A percentile compares a stretch with the other conserved stretches of the same genome.
phyloP scores from a whole-genome alignment of 2,113 vertebrate genomes.

The Typhlomys cinereus region DNA sequence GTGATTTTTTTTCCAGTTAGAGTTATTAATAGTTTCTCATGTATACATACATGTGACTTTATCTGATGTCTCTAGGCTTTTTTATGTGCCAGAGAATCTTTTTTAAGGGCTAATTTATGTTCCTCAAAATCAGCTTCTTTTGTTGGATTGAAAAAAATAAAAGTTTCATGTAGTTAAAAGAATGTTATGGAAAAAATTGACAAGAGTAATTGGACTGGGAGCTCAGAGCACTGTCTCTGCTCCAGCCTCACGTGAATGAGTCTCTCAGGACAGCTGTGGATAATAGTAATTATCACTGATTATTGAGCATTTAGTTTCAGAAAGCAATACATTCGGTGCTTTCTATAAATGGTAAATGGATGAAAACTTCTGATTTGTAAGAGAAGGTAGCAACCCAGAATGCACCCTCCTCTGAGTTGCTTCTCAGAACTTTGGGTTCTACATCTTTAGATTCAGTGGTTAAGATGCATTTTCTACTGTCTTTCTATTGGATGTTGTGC shows the following conservation, averaged over 20 bases:
- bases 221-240: background rate
- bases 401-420: background rate
- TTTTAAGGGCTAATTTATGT: background rate
- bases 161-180: conserved; percentile 46
- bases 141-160: conserved; percentile 52
- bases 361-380: background rate
- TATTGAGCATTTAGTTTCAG: conserved; percentile 48
- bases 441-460: background rate
- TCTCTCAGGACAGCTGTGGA: background rate
- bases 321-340: background rate
- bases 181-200: conserved; percentile 7
- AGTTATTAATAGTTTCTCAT: conserved; percentile 14
- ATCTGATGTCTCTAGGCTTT: conserved; percentile 14
- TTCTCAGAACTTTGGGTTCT: background rate
- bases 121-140: conserved; percentile 48
- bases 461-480: background rate
- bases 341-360: background rate
- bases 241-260: background rate
- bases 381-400: background rate
- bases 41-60: background rate
- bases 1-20: conserved; percentile 1
- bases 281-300: background rate
- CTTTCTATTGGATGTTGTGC: background rate
- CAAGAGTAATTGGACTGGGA: background rate
- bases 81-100: conserved; percentile 20